phyloP scores from a whole-genome alignment of 1,140 invertebrate species.

The Pseudomyrmex gracilis region DNA sequence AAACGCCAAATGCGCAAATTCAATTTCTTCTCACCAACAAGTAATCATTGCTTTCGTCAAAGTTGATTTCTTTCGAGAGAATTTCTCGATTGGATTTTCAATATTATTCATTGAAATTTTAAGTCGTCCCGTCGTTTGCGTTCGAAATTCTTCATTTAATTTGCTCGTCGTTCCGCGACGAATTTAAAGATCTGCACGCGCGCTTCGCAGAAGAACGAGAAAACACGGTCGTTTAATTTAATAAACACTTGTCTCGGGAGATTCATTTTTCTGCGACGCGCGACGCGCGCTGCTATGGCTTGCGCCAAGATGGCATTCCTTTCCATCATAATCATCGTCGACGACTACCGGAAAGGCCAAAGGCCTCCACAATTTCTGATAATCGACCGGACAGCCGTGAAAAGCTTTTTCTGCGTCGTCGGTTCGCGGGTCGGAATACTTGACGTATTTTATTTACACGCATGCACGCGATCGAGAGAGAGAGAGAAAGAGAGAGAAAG shows the following conservation, averaged over 20 bases:
- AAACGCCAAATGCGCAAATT: neutral
- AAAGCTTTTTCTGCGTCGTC: slow-evolving; percentile 40
- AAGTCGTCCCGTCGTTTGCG: neutral
- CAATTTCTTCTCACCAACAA: slow-evolving; percentile 8
- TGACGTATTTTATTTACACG: slow-evolving; percentile 30
- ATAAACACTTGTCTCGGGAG: slow-evolving; percentile 9
- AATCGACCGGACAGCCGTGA: slow-evolving; percentile 58
- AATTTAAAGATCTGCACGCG: neutral
- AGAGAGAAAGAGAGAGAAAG: slow-evolving; percentile 24
- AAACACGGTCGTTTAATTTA: slow-evolving; percentile 10
- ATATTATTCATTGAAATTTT: neutral
- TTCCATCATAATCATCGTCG: slow-evolving; percentile 37
- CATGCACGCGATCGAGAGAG: neutral
- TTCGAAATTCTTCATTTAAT: slow-evolving; percentile 5
- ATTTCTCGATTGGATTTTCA: neutral
- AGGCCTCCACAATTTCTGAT: slow-evolving; percentile 64
- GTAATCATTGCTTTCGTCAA: neutral
- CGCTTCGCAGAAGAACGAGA: neutral
- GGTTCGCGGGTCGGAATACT: slow-evolving; percentile 21
- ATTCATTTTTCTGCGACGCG: slow-evolving; percentile 43
- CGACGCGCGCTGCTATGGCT: neutral
- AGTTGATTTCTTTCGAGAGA: neutral
- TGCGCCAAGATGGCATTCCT: slow-evolving; percentile 13
- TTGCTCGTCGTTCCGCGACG: neutral
- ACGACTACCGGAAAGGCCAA: slow-evolving; percentile 49